Evolutionary conservation across 2,113 vertebrate species (phyloP), one percentile per base, ranked within the genome.

Genomic region (Lichenostomus cassidix): DNA sequence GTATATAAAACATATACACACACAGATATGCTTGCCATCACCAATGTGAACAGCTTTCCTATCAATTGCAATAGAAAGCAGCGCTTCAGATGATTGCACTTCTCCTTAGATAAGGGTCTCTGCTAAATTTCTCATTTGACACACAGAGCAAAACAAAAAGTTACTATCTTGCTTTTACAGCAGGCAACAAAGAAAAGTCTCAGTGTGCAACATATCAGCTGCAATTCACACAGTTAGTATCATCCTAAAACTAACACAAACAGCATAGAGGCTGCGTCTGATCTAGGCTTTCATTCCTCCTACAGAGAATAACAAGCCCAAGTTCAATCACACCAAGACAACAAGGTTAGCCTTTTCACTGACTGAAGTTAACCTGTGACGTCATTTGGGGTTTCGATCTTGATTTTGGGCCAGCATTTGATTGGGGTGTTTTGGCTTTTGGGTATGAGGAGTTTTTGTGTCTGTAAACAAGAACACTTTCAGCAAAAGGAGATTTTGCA

Each of bases 91-190:
- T 0, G 6, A 67, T 60, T 17, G 39, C 29, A 14, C 11, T 39
- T 68, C 16, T 71, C 27, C 22, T 52, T 20, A 31, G 11, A 15
- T 8, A 73, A 17, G 18, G 8, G 5, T 1, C 3, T 1, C 3
- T 2, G 33, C 18, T 0, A 10, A 56, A 12, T 6, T 71, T 42
- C 23, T 83, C 44, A 12, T 35, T 13, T 37, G 47, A 74, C 33
- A 71, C 12, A 28, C 0, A 15, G 2, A 42, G 33, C 12, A 59
- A 79, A 88, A 78, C 6, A 75, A 56, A 35, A 56, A 58, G 35
- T 83, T 89, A 56, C 9, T 63, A 49, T 35, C 41, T n/a, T 52
- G 17, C 14, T 71, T 75, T 56, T 46, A 58, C 19, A 86, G 31
- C 6, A 55, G 25, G 27, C 35, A 35, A 86, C 39, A 85, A 83